These are phyloP conservation scores for Limnodromus scolopaceus DNA, from an alignment of 2,797 vertebrate species.

Conservation along the genomic window DNA sequence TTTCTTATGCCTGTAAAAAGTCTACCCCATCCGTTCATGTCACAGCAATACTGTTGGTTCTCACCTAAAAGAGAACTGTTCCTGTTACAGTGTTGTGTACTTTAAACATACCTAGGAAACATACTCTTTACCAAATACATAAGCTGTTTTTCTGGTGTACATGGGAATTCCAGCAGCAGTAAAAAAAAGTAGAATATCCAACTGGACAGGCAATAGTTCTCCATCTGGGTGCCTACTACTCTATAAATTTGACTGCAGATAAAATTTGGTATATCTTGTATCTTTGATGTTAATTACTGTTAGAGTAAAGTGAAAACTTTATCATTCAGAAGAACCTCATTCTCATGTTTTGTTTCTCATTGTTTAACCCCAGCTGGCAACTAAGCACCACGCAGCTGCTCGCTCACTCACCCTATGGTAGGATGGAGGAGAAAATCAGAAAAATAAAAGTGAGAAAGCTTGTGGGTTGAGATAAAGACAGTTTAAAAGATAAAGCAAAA, in stretches of 20 bases:
- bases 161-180: neutral
- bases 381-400: neutral
- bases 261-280: neutral
- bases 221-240: neutral
- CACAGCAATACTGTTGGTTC: neutral
- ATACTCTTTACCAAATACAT: neutral
- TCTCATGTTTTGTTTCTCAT: neutral
- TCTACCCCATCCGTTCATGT: neutral
- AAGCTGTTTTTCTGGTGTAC: neutral
- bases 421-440: neutral
- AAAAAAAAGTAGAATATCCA: neutral
- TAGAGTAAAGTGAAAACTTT: neutral
- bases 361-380: neutral
- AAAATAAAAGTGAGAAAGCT: neutral
- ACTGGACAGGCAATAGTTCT: neutral
- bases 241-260: neutral
- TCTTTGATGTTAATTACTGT: neutral
- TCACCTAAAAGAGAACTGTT: neutral
- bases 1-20: neutral
- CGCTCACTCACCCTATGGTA: neutral
- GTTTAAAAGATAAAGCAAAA: neutral
- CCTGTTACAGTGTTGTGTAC: neutral
- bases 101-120: neutral
- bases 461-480: neutral
- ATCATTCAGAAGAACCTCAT: neutral